Evolutionary conservation across 2,113 vertebrate species (phyloP), one percentile per base, ranked within the genome.

Genomic region (Ageneiosus marmoratus): DNA sequence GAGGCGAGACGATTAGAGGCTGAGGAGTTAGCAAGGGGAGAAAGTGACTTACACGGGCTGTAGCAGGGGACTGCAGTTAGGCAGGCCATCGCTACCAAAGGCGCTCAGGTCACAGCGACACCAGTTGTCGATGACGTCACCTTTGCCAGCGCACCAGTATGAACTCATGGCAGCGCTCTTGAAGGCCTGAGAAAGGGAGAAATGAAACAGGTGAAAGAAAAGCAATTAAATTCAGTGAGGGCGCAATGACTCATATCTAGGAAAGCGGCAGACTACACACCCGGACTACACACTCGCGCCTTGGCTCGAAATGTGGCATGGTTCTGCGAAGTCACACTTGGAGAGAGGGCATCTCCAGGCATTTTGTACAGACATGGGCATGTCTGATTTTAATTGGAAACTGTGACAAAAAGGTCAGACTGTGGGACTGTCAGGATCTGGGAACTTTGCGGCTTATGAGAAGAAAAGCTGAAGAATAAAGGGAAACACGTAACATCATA

Each of bases 41-140:
- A 22, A 80, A 84, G 80, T 85, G 88, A 96, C 97, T 90, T 95
- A 99, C 97, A 96, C 90, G 1, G 98, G 98, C 84, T 95, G 95
- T 12, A 93, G 95, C 85, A 99, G 96, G 58, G 97, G 96, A 90
- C 97, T 98, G 94, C 98, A 99, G 95, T 93, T 96, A 78, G 98
- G 98, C 65, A 99, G 96, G 87, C 98, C 97, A 0, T 96, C 96
- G 92, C 96, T 96, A 85, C 97, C 96, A 83, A 99, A 98, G 89
- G 98, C 97, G 81, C 93, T 97, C 90, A 99, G 95, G 93, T 99
- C 98, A 86, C 98, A 99, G 89, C 98, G 93, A 93, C 98, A 99
- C 98, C 98, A 99, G 95, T 99, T 97, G 88, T 98, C 97, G 72
- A 99, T 96, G 91, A 99, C 98, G 86, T 99, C 98, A 79, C 98